Conservation (phyloP, 2,797 vertebrate genomes). For the Parotocinclus haroldoi region DNA sequence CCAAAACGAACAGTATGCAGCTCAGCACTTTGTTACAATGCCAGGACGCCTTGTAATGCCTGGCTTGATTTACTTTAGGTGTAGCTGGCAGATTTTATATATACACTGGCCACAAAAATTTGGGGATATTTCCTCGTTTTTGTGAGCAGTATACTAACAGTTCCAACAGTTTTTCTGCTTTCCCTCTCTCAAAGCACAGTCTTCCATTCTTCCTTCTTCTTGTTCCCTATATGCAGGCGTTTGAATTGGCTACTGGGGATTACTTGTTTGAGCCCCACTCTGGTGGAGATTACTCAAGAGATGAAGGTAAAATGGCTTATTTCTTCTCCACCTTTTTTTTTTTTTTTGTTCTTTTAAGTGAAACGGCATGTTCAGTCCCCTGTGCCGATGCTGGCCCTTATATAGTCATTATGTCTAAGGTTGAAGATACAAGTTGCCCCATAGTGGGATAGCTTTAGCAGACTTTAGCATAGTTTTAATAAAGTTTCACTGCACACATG, state of each 20-base stretch:
- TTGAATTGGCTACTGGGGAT: constrained; percentile 95
- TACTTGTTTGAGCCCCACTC: constrained; percentile 97
- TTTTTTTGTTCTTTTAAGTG: not conserved
- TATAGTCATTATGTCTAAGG: not conserved
- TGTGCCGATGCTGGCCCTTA: not conserved
- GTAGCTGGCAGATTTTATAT: no score
- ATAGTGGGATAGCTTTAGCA: not conserved
- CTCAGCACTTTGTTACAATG: not conserved
- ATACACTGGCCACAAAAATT: no score
- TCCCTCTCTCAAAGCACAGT: constrained; percentile 5
- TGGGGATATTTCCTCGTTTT: no score
- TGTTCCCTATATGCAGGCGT: constrained; percentile 73
- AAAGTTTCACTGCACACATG: not conserved
- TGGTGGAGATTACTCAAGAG: constrained; percentile 94
- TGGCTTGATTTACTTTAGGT: no score
- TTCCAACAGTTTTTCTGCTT: no score
- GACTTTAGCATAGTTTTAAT: not conserved
- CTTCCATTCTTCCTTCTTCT: not conserved
- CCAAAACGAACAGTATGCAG: no score
- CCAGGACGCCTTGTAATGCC: no score
- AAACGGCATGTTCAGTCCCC: not conserved
- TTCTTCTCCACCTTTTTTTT: constrained; percentile 8
- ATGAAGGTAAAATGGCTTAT: constrained; percentile 81
- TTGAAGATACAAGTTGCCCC: not conserved
- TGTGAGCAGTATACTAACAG: not conserved